Conservation (phyloP, 2,797 vertebrate genomes). For the Arnoldichthys spilopterus region DNA sequence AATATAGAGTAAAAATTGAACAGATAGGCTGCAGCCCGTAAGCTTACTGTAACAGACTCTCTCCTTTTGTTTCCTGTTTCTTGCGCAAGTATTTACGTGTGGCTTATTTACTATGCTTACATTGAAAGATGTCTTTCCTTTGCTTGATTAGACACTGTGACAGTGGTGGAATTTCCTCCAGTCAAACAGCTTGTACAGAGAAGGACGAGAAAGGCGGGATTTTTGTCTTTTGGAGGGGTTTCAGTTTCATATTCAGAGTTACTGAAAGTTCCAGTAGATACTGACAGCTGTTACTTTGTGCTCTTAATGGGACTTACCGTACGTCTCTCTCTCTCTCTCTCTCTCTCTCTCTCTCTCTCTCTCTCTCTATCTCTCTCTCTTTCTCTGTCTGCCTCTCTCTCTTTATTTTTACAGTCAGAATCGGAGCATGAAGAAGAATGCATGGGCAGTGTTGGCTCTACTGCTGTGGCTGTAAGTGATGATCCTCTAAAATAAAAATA, state of each 20-base stretch:
- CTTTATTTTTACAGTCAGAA: slow-evolving; percentile 71
- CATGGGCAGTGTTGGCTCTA: slow-evolving; percentile 73
- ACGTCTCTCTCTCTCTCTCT: slow-evolving; percentile 16
- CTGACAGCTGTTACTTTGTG: background rate
- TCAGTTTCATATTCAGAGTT: slow-evolving; percentile 16
- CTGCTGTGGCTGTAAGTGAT: slow-evolving; percentile 76
- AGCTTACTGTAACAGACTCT: slow-evolving; percentile 8
- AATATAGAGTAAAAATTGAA: background rate
- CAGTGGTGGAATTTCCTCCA: slow-evolving; percentile 10
- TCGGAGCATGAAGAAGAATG: slow-evolving; percentile 79
- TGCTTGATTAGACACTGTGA: slow-evolving; percentile 28
- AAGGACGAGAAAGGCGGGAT: background rate
- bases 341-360: slow-evolving; percentile 45
- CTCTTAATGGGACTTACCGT: background rate
- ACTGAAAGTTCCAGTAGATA: background rate
- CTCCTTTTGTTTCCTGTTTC: background rate
- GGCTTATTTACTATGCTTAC: slow-evolving; percentile 11
- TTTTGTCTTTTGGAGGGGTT: slow-evolving; percentile 20
- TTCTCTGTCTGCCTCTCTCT: slow-evolving; percentile 9
- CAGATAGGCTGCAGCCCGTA: background rate
- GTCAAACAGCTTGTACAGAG: slow-evolving; percentile 9
- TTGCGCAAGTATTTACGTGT: slow-evolving; percentile 7
- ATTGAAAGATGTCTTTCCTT: slow-evolving; percentile 5
- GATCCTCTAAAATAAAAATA: background rate
- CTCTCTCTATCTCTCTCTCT: slow-evolving; percentile 50